Conservation (phyloP, 2,888 invertebrate species). For the Lasiommata megera region DNA sequence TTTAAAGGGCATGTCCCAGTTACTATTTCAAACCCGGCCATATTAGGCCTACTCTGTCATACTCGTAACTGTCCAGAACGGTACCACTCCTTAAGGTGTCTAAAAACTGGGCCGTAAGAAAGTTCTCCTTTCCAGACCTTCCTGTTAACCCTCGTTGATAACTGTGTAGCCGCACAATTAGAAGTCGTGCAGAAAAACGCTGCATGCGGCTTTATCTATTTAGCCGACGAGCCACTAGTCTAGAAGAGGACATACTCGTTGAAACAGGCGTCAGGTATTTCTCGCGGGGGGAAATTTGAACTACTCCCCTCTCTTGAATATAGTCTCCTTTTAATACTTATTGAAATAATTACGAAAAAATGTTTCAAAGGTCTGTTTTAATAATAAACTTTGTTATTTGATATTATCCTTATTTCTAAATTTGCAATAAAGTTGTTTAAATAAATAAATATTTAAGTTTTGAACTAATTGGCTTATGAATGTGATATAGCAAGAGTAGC, state of each 20-base stretch:
- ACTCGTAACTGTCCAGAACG: slow-evolving; percentile 30
- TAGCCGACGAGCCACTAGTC: background rate
- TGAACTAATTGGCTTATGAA: no score
- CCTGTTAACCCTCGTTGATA: slow-evolving; percentile 48
- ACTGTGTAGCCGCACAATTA: slow-evolving; percentile 52
- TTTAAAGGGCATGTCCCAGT: slow-evolving; percentile 24
- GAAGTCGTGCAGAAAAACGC: slow-evolving; percentile 34
- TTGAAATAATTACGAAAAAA: no score
- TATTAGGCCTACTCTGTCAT: slow-evolving; percentile 26
- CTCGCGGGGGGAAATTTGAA: no score
- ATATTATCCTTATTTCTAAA: no score
- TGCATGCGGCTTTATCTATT: background rate
- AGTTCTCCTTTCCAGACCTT: slow-evolving; percentile 46
- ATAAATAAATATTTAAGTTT: no score
- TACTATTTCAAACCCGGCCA: slow-evolving; percentile 28
- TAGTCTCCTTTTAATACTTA: no score
- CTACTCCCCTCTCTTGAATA: no score
- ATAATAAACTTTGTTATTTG: no score
- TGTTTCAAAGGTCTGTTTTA: no score
- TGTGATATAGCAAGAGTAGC: no score
- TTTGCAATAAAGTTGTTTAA: no score
- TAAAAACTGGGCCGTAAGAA: slow-evolving; percentile 41
- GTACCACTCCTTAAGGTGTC: slow-evolving; percentile 39
- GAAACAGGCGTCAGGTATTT: no score
- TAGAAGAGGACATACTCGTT: background rate